These are phyloP conservation scores for Platerodrilus igneus DNA, from an alignment of 2,888 invertebrate species.

Conservation along the genomic window DNA sequence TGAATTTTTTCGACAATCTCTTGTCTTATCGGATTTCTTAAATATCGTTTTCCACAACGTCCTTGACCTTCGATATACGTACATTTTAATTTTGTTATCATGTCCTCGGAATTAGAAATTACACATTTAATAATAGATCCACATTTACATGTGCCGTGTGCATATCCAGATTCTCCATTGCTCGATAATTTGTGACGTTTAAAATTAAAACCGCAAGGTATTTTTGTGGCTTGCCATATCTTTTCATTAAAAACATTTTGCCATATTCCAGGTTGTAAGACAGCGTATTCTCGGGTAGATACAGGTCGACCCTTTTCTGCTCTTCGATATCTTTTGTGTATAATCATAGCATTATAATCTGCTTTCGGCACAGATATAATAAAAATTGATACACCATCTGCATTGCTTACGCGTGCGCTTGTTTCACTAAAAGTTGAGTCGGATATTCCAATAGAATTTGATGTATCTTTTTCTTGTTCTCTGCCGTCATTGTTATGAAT, in stretches of 20 bases:
- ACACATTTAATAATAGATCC: not conserved
- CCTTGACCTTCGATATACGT: slow-evolving; percentile 1
- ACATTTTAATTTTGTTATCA: not conserved
- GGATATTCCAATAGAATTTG: too few species aligned
- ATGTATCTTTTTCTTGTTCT: too few species aligned
- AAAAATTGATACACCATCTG: too few species aligned
- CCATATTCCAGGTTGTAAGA: not conserved
- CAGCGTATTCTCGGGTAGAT: not conserved
- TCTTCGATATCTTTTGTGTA: not conserved
- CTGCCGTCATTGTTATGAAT: too few species aligned
- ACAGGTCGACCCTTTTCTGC: not conserved
- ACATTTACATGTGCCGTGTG: slow-evolving; percentile 1
- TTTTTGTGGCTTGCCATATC: not conserved
- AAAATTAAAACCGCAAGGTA: not conserved
- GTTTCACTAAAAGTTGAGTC: too few species aligned
- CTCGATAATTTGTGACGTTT: not conserved
- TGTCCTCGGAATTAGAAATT: not conserved
- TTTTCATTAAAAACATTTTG: too few species aligned
- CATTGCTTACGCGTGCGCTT: too few species aligned
- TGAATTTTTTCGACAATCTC: too few species aligned
- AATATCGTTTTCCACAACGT: too few species aligned
- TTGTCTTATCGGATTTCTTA: too few species aligned
- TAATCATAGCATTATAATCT: not conserved
- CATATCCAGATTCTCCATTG: slow-evolving; percentile 1
- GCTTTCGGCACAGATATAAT: not conserved